These are phyloP conservation scores for Dendronephthya gigantea DNA, from an alignment of 64 coral and sea anemone species.

Conservation along the genomic window DNA sequence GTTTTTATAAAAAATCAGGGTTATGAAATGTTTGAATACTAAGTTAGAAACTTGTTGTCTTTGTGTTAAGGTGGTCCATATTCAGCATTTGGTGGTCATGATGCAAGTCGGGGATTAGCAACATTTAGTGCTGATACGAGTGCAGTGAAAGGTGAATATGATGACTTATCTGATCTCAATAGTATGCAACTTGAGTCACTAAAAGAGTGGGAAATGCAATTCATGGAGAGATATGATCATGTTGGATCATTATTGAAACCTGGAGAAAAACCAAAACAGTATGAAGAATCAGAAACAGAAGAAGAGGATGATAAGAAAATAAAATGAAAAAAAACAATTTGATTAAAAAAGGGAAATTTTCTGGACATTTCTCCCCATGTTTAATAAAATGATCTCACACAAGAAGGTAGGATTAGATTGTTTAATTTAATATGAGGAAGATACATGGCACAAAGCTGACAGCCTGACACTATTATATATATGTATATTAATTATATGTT, in stretches of 20 bases:
- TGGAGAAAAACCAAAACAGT: conserved; percentile 81
- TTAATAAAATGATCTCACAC: not conserved
- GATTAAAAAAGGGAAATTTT: not conserved
- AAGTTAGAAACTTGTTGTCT: not conserved
- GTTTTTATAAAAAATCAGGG: no score
- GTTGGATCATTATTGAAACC: conserved; percentile 74
- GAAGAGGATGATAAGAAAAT: conserved; percentile 77
- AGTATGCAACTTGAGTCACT: conserved; percentile 93
- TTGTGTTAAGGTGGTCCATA: conserved; percentile 82
- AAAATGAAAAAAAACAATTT: conserved; percentile 19
- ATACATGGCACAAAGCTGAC: no score
- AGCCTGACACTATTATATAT: no score
- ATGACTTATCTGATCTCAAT: conserved; percentile 93
- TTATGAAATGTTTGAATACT: not conserved
- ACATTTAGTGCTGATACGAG: conserved; percentile 74
- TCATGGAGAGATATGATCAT: conserved; percentile 86
- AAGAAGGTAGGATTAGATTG: no score
- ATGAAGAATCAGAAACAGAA: conserved; percentile 93
- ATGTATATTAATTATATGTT: no score
- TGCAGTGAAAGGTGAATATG: conserved; percentile 82
- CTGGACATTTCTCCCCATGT: not conserved
- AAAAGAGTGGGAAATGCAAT: conserved; percentile 87
- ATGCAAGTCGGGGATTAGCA: conserved; percentile 91
- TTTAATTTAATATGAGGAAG: no score
- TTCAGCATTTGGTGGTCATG: conserved; percentile 86